These are phyloP conservation scores for Prunella strophiata DNA, from an alignment of 2,797 vertebrate species.

Conservation along the genomic window DNA sequence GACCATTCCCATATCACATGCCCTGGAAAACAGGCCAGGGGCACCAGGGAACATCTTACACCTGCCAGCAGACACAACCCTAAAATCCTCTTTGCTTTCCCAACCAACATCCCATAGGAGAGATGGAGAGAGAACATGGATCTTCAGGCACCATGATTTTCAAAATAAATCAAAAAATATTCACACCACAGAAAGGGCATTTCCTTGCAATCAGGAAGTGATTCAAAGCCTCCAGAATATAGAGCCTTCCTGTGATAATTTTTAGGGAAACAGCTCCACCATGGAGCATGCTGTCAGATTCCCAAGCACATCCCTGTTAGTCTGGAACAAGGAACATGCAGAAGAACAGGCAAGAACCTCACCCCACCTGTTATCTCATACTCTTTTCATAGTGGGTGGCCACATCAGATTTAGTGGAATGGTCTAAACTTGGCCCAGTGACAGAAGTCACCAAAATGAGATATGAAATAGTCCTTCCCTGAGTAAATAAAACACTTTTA, in stretches of 20 bases:
- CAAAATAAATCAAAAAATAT: not conserved
- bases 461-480: slow-evolving; percentile 31
- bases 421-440: not conserved
- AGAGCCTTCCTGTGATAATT: not conserved
- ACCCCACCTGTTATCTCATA: not conserved
- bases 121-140: not conserved
- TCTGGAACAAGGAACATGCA: not conserved
- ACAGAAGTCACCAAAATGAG: not conserved
- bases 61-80: not conserved
- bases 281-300: not conserved
- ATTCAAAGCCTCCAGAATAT: not conserved
- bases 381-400: not conserved
- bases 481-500: slow-evolving; percentile 4
- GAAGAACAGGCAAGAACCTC: not conserved
- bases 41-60: not conserved
- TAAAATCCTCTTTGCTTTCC: not conserved
- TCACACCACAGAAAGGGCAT: not conserved
- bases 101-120: not conserved
- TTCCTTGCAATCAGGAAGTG: not conserved
- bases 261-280: not conserved
- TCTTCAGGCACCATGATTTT: not conserved
- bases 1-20: not conserved
- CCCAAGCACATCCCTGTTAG: not conserved
- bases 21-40: not conserved
- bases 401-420: not conserved